phyloP scores from a whole-genome alignment of 2,797 vertebrate genomes.

The Rhyacichthys aspro region DNA sequence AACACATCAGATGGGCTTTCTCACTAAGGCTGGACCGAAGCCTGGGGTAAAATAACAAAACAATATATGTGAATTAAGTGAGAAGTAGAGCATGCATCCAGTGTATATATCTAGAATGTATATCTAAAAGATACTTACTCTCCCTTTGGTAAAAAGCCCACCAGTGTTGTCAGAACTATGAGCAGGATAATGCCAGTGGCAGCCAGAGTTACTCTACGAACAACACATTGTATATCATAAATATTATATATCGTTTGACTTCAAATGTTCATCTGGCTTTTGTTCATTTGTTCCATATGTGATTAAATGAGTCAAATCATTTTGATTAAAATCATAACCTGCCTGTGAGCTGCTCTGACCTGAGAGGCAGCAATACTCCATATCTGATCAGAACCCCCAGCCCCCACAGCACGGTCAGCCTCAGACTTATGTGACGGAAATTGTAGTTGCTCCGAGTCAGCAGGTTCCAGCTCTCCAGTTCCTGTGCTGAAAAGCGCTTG shows the following conservation, averaged over 20 bases:
- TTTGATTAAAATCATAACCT: neutral
- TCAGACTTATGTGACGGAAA: conserved; percentile 89
- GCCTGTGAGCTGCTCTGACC: conserved; percentile 71
- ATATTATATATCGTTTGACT: neutral
- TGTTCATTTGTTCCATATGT: neutral
- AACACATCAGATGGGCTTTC: conserved; percentile 90
- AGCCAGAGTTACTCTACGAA: conserved; percentile 86
- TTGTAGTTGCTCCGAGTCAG: conserved; percentile 93
- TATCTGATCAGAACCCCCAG: conserved; percentile 89
- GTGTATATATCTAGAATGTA: too few relatives aligned
- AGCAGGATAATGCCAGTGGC: conserved; percentile 89
- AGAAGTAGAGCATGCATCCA: neutral
- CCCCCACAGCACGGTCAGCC: conserved; percentile 88
- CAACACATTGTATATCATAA: neutral
- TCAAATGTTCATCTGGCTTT: too few relatives aligned
- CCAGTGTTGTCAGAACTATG: conserved; percentile 84
- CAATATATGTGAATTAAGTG: neutral
- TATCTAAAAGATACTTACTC: conserved; percentile 72
- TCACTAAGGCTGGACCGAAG: conserved; percentile 89
- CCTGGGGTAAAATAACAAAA: conserved; percentile 59
- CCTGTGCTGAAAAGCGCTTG: conserved; percentile 90
- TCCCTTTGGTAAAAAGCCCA: conserved; percentile 87
- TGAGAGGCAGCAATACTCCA: conserved; percentile 90
- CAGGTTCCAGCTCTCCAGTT: conserved; percentile 93
- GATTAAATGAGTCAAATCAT: too few relatives aligned